Percentiles rank a stretch among this genome's conserved stretches.
phyloP scores from a whole-genome alignment of 1,140 invertebrate genomes.

The Papilio aristodemus region DNA sequence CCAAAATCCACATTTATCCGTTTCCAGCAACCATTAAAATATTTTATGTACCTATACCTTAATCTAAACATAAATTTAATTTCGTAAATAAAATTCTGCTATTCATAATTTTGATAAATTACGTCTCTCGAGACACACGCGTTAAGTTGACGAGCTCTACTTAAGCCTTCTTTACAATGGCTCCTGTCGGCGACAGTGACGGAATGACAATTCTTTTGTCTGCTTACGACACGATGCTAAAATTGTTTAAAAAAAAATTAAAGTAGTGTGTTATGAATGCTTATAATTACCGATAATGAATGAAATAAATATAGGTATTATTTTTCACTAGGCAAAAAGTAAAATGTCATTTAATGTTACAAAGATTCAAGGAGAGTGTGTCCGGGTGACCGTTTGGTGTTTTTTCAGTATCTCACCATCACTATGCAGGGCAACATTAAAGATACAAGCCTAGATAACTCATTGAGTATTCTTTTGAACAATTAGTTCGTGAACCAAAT shows the following conservation, averaged over 20 bases:
- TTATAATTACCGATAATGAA: neutral
- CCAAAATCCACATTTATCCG: too few species aligned
- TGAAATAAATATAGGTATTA: neutral
- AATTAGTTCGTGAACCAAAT: neutral
- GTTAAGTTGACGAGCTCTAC: neutral
- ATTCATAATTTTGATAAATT: constrained; percentile 3
- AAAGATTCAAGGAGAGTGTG: neutral
- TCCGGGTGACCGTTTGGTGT: too few species aligned
- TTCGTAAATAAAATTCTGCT: constrained; percentile 5
- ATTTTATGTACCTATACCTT: too few species aligned
- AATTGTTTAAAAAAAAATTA: neutral
- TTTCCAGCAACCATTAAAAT: too few species aligned
- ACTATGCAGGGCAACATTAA: too few species aligned
- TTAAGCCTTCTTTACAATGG: neutral
- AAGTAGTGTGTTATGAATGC: neutral
- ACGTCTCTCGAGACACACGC: neutral
- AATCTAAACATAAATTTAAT: too few species aligned
- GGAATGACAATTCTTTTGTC: neutral
- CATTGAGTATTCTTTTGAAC: too few species aligned
- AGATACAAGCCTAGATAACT: too few species aligned
- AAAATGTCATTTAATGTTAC: neutral
- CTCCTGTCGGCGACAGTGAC: neutral
- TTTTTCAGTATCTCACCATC: too few species aligned
- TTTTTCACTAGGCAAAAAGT: neutral
- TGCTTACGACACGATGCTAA: neutral